These are phyloP conservation scores for Drosophila ficusphila DNA, from an alignment of 1,140 invertebrate genomes.

Conservation along the genomic window DNA sequence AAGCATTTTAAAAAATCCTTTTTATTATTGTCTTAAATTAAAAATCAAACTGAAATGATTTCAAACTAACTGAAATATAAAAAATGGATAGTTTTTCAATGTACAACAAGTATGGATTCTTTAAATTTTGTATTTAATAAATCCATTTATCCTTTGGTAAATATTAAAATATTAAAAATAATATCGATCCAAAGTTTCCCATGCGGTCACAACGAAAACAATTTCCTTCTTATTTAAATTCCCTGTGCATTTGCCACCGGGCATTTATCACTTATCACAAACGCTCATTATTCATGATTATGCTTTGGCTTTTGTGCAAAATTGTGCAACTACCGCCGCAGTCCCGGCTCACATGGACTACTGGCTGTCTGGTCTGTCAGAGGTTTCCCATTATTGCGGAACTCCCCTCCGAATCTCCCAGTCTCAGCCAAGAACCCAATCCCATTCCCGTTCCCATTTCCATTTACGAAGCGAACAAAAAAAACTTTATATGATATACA, in stretches of 20 bases:
- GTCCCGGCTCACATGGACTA: slow-evolving; percentile 42
- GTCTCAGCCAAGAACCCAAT: slow-evolving; percentile 1
- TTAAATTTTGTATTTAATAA: too few relatives aligned
- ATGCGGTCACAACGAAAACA: slow-evolving; percentile 7
- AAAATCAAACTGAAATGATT: too few relatives aligned
- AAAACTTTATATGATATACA: background rate
- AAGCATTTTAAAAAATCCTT: too few relatives aligned
- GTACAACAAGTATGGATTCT: too few relatives aligned
- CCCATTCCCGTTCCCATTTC: slow-evolving; percentile 21
- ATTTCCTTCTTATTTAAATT: slow-evolving; percentile 37
- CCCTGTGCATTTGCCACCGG: slow-evolving; percentile 59
- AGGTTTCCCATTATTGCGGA: slow-evolving; percentile 42
- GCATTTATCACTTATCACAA: slow-evolving; percentile 77
- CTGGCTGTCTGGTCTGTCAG: slow-evolving; percentile 42
- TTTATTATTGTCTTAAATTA: too few relatives aligned
- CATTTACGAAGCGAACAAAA: background rate
- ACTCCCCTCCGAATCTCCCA: slow-evolving; percentile 16
- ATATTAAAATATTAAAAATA: too few relatives aligned
- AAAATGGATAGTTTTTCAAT: too few relatives aligned
- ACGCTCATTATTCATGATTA: slow-evolving; percentile 84
- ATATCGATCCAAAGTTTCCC: slow-evolving; percentile 10
- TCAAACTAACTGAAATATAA: too few relatives aligned
- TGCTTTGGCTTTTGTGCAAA: slow-evolving; percentile 82
- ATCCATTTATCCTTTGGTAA: too few relatives aligned
- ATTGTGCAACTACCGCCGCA: slow-evolving; percentile 75